Conservation (phyloP, 2,888 invertebrate genomes). For the Plebejus anna region DNA sequence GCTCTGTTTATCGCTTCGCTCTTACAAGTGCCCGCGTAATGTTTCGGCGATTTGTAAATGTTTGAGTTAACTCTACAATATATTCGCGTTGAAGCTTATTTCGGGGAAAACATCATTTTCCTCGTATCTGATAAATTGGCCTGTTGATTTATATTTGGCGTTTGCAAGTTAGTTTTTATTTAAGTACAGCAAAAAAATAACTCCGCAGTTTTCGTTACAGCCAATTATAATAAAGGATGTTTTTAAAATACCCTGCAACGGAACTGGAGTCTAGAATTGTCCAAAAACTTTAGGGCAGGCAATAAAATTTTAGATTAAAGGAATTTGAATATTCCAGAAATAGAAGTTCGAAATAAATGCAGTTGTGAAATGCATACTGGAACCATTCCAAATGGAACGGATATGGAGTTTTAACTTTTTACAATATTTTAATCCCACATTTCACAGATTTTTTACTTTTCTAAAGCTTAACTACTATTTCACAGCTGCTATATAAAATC, state of each 20-base stretch:
- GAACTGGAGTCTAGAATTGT: neutral
- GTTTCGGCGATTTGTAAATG: constrained; percentile 11
- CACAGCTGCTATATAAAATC: neutral
- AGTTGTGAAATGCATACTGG: neutral
- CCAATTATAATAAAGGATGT: neutral
- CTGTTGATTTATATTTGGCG: neutral
- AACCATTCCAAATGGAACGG: constrained; percentile 5
- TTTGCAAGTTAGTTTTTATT: neutral
- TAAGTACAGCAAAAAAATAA: neutral
- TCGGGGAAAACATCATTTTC: neutral
- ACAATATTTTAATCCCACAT: constrained; percentile 6
- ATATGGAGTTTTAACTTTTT: neutral
- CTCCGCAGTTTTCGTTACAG: neutral
- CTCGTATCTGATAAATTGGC: neutral
- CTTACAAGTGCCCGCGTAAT: neutral
- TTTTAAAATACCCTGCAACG: neutral
- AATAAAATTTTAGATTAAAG: neutral
- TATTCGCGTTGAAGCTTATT: neutral
- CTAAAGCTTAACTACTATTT: neutral
- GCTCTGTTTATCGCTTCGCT: neutral
- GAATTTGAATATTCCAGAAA: neutral
- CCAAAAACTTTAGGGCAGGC: neutral
- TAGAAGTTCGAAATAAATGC: neutral
- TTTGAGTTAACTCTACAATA: constrained; percentile 13
- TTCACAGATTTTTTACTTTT: neutral